Evolutionary conservation across 2,113 vertebrate genomes (phyloP).

Genomic region (Lota lota): DNA sequence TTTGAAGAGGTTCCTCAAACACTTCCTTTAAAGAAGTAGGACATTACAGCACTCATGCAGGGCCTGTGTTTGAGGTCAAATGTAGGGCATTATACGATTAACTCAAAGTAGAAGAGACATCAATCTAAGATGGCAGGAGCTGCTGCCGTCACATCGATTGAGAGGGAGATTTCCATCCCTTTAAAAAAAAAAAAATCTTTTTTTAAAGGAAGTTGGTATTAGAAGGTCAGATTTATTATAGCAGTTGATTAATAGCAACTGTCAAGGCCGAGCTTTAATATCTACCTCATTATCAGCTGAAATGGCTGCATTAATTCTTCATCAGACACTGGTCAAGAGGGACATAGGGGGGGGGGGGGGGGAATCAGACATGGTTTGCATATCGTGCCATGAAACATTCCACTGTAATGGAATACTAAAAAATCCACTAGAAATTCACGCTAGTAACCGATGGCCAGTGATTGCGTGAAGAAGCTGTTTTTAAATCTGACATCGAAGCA

Average conservation of each 20-base stretch:
- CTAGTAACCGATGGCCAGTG: too few relatives aligned
- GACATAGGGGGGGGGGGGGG: background rate
- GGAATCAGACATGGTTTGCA: background rate
- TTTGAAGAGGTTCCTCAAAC: too few relatives aligned
- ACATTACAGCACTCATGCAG: conserved; percentile 17
- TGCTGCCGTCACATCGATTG: background rate
- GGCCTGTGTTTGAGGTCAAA: conserved; percentile 13
- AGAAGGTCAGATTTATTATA: conserved; percentile 1
- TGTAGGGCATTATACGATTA: conserved; percentile 11
- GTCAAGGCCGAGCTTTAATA: conserved; percentile 7
- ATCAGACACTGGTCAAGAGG: background rate
- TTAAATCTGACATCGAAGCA: too few relatives aligned
- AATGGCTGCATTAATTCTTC: background rate
- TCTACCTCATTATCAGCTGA: conserved; percentile 2
- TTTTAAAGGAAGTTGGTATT: conserved; percentile 8
- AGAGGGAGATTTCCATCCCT: background rate
- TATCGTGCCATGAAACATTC: background rate
- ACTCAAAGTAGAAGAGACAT: conserved; percentile 39
- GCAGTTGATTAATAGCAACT: conserved; percentile 26
- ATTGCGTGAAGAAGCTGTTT: too few relatives aligned
- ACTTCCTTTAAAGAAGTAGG: conserved; percentile 27
- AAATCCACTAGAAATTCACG: too few relatives aligned
- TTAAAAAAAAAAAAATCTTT: conserved; percentile 4
- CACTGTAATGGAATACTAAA: too few relatives aligned
- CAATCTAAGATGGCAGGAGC: conserved; percentile 27